Evolutionary conservation across 2,888 invertebrate genomes (phyloP), one percentile per base, ranked within the genome.

Genomic region (Mesorhabditis belari): DNA sequence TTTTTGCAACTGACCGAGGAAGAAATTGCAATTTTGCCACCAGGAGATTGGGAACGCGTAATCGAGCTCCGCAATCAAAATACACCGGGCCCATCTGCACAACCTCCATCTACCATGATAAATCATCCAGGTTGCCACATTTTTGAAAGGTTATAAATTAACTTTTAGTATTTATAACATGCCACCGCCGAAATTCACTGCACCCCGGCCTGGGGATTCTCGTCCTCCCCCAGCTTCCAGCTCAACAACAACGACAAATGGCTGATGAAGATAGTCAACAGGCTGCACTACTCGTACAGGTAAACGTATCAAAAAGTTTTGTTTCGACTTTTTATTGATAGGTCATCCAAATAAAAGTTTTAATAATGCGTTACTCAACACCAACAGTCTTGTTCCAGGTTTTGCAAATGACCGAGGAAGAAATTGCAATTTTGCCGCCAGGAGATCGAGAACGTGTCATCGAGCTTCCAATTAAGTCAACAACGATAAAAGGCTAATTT

Each of bases 331-430:
- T n/a, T 35, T 17, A 35, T n/a, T 35, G 12, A n/a, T 35, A 35
- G 44, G 12, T n/a, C 44, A n/a, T n/a, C n/a, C n/a, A n/a, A n/a
- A n/a, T n/a, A n/a, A n/a, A n/a, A n/a, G n/a, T n/a, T n/a, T n/a
- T n/a, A n/a, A n/a, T n/a, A n/a, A n/a, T n/a, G n/a, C n/a, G n/a
- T n/a, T n/a, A n/a, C n/a, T n/a, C n/a, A n/a, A n/a, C n/a, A n/a
- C n/a, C n/a, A n/a, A n/a, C n/a, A 17, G 44, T 35, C 44, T n/a
- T 2, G 12, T 28, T 58, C 12, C 67, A 73, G 58, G 96, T 98
- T 28, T 83, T 98, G 77, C 93, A 95, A 82, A 84, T 98, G 61
- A 93, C 94, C 0, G 96, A 98, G 81, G 94, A 96, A 80, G 96
- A 98, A 84, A 95, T 98, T 69, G 88, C 92, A 1, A 87, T 92